Evolutionary conservation across 2,888 invertebrate species (phyloP).

Genomic region (Helicoverpa assulta): DNA sequence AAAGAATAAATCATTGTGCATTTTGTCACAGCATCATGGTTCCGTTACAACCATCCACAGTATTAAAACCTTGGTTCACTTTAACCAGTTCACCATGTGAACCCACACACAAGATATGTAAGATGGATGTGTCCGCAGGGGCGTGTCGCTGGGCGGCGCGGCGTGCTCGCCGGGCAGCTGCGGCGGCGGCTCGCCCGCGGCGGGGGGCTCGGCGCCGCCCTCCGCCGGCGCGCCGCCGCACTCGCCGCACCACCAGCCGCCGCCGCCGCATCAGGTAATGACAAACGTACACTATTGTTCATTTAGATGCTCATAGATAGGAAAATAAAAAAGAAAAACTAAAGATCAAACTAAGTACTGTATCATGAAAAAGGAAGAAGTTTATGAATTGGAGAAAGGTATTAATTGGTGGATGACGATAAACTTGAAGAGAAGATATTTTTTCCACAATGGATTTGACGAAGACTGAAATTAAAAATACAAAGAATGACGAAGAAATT

Average conservation of each 20-base stretch:
- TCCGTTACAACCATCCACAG: not conserved
- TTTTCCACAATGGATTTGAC: too few species aligned
- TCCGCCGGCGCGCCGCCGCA: constrained; percentile 84
- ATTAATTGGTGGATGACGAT: too few species aligned
- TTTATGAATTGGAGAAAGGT: too few species aligned
- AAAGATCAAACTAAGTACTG: too few species aligned
- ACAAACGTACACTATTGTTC: too few species aligned
- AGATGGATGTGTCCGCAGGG: not conserved
- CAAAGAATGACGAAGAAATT: too few species aligned
- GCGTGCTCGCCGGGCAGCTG: constrained; percentile 86
- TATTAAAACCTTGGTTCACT: not conserved
- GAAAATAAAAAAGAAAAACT: too few species aligned
- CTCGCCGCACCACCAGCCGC: constrained; percentile 70
- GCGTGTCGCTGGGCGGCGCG: constrained; percentile 57
- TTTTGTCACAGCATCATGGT: not conserved
- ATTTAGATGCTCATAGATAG: too few species aligned
- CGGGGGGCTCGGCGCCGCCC: constrained; percentile 81
- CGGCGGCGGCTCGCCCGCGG: constrained; percentile 86
- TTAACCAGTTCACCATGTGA: not conserved
- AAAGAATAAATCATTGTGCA: not conserved
- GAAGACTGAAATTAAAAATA: too few species aligned
- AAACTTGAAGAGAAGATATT: too few species aligned
- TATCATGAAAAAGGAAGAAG: too few species aligned
- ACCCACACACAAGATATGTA: too few species aligned
- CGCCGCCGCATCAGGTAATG: constrained; percentile 74